phyloP scores from a whole-genome alignment of 2,888 invertebrate genomes.

The Platycheirus rosarum region DNA sequence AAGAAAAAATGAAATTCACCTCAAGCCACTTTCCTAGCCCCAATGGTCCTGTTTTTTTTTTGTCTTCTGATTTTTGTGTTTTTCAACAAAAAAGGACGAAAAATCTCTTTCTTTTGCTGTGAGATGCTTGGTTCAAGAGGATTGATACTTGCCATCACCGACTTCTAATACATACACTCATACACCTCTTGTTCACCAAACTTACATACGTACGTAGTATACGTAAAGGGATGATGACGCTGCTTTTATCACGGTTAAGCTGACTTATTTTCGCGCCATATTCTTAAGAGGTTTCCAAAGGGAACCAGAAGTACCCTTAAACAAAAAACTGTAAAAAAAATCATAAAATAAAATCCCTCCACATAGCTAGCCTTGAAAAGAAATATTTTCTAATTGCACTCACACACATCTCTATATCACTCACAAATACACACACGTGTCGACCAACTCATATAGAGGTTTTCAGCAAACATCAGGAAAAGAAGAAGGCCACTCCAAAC shows the following conservation, averaged over 20 bases:
- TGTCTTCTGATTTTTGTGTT: neutral
- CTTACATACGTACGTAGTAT: neutral
- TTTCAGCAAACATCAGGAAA: constrained; percentile 11
- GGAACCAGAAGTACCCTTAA: constrained; percentile 54
- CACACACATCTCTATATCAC: constrained; percentile 11
- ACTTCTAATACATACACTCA: neutral
- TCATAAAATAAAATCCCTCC: constrained; percentile 20
- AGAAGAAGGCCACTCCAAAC: constrained; percentile 44
- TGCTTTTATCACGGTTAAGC: constrained; percentile 63
- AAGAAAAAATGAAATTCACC: constrained; percentile 53
- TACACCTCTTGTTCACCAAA: constrained; percentile 10
- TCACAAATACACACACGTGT: constrained; percentile 19
- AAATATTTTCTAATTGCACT: constrained; percentile 66
- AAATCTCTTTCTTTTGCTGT: neutral
- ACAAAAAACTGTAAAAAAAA: constrained; percentile 39
- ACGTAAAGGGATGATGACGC: constrained; percentile 66
- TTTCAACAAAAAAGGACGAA: constrained; percentile 16
- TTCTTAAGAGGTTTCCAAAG: constrained; percentile 64
- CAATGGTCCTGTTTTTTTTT: constrained; percentile 31
- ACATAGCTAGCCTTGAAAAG: constrained; percentile 69
- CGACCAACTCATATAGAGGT: neutral
- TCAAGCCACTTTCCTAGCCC: constrained; percentile 50
- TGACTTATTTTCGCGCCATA: constrained; percentile 71
- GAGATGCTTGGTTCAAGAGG: constrained; percentile 45
- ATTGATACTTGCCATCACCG: constrained; percentile 41